Percentiles rank a stretch among this genome's conserved stretches.
phyloP scores from a whole-genome alignment of 2,888 invertebrate species.

The Caenorhabditis angaria region DNA sequence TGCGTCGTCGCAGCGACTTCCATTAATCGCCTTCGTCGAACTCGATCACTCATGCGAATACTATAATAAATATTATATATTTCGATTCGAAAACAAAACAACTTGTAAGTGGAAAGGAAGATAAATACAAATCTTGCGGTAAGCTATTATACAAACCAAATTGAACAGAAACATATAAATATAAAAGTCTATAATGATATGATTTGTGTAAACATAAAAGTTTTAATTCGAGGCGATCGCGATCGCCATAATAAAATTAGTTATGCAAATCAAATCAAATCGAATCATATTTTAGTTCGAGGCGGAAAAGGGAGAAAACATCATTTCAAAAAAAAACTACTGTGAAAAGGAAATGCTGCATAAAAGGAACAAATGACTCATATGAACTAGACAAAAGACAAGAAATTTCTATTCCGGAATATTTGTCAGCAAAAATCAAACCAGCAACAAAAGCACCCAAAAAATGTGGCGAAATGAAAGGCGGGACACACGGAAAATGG shows the following conservation, averaged over 20 bases:
- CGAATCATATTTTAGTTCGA: too few relatives aligned
- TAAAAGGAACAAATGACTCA: too few relatives aligned
- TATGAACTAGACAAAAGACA: too few relatives aligned
- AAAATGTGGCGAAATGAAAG: neutral
- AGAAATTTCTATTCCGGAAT: too few relatives aligned
- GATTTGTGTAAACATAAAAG: neutral
- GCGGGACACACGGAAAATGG: neutral
- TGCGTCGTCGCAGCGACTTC: neutral
- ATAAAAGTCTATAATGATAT: neutral
- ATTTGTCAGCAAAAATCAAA: too few relatives aligned
- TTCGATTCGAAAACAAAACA: too few relatives aligned
- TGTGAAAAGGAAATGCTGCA: too few relatives aligned
- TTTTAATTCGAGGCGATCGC: neutral
- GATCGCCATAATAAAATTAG: neutral
- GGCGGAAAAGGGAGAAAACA: too few relatives aligned
- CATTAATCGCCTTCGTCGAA: conserved; percentile 36
- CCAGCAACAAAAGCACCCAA: neutral
- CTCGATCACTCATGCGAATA: conserved; percentile 31
- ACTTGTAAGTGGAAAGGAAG: too few relatives aligned
- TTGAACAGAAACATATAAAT: neutral
- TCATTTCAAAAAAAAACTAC: too few relatives aligned
- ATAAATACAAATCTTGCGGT: neutral
- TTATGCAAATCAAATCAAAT: neutral
- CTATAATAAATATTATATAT: too few relatives aligned
- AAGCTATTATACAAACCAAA: neutral